These are phyloP conservation scores for Genyomyrus donnyi DNA, from an alignment of 2,113 vertebrate species.

Conservation along the genomic window DNA sequence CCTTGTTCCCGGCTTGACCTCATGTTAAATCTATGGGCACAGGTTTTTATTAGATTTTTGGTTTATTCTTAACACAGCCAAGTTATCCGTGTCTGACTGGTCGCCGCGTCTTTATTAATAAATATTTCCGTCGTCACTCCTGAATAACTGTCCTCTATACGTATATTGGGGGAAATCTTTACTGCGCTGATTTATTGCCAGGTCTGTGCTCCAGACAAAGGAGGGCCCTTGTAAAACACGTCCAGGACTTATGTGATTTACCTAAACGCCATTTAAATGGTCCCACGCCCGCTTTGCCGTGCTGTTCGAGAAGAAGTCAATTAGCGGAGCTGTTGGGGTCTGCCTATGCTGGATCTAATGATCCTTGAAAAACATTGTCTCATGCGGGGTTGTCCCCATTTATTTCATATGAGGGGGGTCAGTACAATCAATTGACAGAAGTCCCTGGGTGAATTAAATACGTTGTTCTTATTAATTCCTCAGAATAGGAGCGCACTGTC, in stretches of 20 bases:
- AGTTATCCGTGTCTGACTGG: not conserved
- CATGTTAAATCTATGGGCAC: not conserved
- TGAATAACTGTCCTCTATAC: not conserved
- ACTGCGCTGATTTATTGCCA: not conserved
- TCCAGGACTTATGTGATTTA: constrained; percentile 1
- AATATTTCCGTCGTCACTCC: not conserved
- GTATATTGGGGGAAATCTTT: not conserved
- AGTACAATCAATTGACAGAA: not conserved
- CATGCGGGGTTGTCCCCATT: not conserved
- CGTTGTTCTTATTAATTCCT: not conserved
- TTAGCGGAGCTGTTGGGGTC: constrained; percentile 8
- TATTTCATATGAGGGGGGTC: not conserved
- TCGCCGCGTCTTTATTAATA: not conserved
- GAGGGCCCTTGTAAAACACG: not conserved
- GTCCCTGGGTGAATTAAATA: not conserved
- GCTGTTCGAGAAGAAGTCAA: constrained; percentile 13
- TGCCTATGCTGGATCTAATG: constrained; percentile 5
- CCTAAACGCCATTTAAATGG: constrained; percentile 13
- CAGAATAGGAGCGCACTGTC: not conserved
- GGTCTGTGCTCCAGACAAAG: not conserved
- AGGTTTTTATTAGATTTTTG: not conserved
- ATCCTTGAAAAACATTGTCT: constrained; percentile 8
- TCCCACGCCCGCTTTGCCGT: not conserved
- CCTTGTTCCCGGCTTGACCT: not conserved
- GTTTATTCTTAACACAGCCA: not conserved